These are phyloP conservation scores for Phyllotreta cruciferae DNA, from an alignment of 2,888 invertebrate species.

Conservation along the genomic window DNA sequence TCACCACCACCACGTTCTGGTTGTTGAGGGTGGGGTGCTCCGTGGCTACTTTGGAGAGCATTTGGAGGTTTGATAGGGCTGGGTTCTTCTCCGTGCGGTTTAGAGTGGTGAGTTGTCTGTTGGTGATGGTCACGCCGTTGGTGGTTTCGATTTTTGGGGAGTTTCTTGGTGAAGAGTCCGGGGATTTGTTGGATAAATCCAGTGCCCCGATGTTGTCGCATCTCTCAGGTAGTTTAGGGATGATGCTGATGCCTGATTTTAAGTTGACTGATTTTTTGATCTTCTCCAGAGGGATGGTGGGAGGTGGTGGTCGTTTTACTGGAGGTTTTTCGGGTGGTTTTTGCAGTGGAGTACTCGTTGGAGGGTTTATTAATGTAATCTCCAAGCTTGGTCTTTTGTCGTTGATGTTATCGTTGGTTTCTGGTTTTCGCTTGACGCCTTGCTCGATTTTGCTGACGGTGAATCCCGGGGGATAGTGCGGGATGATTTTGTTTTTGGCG, in stretches of 20 bases:
- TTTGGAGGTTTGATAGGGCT: slow-evolving; percentile 63
- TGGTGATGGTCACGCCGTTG: slow-evolving; percentile 45
- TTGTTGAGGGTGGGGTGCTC: slow-evolving; percentile 53
- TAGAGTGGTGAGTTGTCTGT: slow-evolving; percentile 38
- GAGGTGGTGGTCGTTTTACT: slow-evolving; percentile 62
- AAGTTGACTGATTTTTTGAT: slow-evolving; percentile 59
- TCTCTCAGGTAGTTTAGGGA: slow-evolving; percentile 53
- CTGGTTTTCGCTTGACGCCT: slow-evolving; percentile 55
- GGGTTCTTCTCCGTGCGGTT: slow-evolving; percentile 42
- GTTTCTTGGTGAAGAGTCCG: slow-evolving; percentile 49
- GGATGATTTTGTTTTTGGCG: slow-evolving; percentile 39
- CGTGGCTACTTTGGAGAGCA: slow-evolving; percentile 61
- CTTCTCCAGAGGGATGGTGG: slow-evolving; percentile 63
- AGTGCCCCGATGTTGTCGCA: slow-evolving; percentile 64
- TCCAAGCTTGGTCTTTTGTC: slow-evolving; percentile 58
- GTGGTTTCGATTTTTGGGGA: slow-evolving; percentile 49
- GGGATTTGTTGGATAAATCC: slow-evolving; percentile 61
- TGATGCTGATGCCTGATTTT: slow-evolving; percentile 53
- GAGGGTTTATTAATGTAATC: slow-evolving; percentile 57
- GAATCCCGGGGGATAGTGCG: slow-evolving; percentile 53
- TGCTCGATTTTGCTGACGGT: slow-evolving; percentile 60
- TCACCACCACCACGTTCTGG: slow-evolving; percentile 32
- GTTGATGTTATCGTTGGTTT: slow-evolving; percentile 43
- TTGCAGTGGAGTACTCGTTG: slow-evolving; percentile 36
- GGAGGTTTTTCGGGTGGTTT: slow-evolving; percentile 40